Percentiles rank a stretch among this genome's conserved stretches.
Conservation (phyloP, 2,113 vertebrate genomes). For the Campylorhamphus procurvoides region DNA sequence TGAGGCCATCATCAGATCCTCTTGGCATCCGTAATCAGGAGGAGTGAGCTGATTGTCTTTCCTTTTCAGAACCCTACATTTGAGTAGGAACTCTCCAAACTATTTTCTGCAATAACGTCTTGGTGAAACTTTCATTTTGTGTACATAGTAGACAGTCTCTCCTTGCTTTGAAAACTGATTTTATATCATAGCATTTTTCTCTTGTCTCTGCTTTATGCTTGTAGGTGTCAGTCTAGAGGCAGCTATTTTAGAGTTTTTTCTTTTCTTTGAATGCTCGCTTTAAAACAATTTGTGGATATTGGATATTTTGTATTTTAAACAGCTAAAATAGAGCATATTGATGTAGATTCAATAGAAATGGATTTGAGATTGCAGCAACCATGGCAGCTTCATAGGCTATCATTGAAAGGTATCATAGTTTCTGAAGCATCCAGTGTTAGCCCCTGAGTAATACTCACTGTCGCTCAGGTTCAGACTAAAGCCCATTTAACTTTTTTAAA, state of each 20-base stretch:
- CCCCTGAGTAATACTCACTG: not conserved
- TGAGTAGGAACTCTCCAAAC: not conserved
- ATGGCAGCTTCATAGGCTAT: not conserved
- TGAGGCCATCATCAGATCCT: not conserved
- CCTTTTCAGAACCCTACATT: not conserved
- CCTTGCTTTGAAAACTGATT: constrained; percentile 7
- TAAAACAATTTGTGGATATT: not conserved
- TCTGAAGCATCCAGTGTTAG: not conserved
- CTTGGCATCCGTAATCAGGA: not conserved
- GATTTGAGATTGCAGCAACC: not conserved
- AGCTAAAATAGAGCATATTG: not conserved
- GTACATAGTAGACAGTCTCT: not conserved
- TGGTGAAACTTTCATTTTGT: not conserved
- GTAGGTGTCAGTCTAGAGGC: not conserved
- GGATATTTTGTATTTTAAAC: not conserved
- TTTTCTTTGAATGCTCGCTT: not conserved
- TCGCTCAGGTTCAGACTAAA: not conserved
- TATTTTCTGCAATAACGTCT: not conserved
- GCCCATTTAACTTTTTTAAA: not conserved
- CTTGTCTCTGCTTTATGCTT: not conserved
- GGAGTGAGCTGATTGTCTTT: not conserved
- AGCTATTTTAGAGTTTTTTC: not conserved
- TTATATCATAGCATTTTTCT: not conserved
- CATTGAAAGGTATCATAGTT: not conserved
- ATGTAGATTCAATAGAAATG: not conserved